Conservation (phyloP, 1,140 invertebrate genomes). For the Himalopsyche phryganea region DNA sequence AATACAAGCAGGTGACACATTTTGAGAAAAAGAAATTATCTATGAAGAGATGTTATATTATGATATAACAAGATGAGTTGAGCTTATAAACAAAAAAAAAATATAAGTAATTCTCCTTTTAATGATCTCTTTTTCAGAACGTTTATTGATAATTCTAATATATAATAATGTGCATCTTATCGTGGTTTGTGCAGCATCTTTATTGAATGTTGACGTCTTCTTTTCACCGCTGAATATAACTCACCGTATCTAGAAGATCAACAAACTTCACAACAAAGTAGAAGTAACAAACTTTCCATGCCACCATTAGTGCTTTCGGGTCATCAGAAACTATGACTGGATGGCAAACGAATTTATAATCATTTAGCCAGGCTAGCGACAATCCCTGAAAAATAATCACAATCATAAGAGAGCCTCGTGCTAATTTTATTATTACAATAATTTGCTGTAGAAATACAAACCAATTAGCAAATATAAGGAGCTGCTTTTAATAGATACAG, state of each 20-base stretch:
- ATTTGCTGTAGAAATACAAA: neutral
- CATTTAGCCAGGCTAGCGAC: constrained; percentile 53
- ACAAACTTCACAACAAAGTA: constrained; percentile 69
- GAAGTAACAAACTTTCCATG: constrained; percentile 60
- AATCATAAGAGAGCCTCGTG: neutral
- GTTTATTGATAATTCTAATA: no score
- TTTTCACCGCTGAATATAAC: no score
- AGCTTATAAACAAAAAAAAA: no score
- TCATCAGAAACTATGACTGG: constrained; percentile 61
- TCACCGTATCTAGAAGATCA: constrained; percentile 70
- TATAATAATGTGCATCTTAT: no score
- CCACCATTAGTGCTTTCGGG: constrained; percentile 57
- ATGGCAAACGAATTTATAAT: constrained; percentile 67
- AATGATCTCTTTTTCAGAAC: no score
- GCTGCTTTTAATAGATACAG: neutral
- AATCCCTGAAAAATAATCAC: constrained; percentile 44
- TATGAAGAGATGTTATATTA: no score
- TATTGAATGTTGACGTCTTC: no score
- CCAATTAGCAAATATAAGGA: neutral
- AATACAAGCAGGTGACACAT: no score
- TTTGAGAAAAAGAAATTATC: no score
- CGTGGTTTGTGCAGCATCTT: no score
- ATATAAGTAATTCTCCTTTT: no score
- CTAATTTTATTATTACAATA: neutral
- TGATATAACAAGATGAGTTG: no score